phyloP scores from a whole-genome alignment of 2,888 invertebrate genomes.

The Acronicta aceris region DNA sequence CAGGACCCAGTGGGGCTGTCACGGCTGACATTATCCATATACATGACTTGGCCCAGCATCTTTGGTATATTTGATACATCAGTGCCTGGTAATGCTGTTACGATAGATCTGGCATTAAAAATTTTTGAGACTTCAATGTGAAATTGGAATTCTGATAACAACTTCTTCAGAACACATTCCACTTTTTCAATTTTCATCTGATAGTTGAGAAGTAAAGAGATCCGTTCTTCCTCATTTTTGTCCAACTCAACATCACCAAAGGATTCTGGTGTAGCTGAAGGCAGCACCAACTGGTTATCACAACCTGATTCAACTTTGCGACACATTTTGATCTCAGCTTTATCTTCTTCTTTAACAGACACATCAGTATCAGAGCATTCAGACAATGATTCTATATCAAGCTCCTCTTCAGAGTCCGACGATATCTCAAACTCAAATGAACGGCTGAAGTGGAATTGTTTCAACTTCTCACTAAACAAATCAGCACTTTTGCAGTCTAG shows the following conservation, averaged over 20 bases:
- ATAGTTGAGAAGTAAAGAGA: conserved; percentile 72
- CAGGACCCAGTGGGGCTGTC: conserved; percentile 72
- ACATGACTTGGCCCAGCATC: conserved; percentile 60
- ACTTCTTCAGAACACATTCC: conserved; percentile 72
- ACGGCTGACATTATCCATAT: conserved; percentile 62
- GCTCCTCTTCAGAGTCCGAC: conserved; percentile 72
- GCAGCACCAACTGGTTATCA: conserved; percentile 61
- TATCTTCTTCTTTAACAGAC: conserved; percentile 63
- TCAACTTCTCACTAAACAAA: conserved; percentile 72
- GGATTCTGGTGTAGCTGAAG: conserved; percentile 76
- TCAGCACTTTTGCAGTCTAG: conserved; percentile 75
- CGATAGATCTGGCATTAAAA: conserved; percentile 71
- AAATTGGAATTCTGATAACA: conserved; percentile 79
- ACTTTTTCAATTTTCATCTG: conserved; percentile 77
- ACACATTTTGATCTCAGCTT: conserved; percentile 76
- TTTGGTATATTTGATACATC: conserved; percentile 65
- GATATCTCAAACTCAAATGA: conserved; percentile 78
- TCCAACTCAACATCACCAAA: conserved; percentile 81
- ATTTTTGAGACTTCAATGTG: conserved; percentile 83
- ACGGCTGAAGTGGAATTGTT: conserved; percentile 75
- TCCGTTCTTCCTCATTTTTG: conserved; percentile 76
- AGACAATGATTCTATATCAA: conserved; percentile 75
- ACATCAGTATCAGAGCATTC: conserved; percentile 77
- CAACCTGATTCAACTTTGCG: conserved; percentile 68
- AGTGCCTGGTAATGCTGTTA: conserved; percentile 62